These are phyloP conservation scores for Metaphire vulgaris DNA, from an alignment of 1,140 invertebrate species.

Conservation along the genomic window DNA sequence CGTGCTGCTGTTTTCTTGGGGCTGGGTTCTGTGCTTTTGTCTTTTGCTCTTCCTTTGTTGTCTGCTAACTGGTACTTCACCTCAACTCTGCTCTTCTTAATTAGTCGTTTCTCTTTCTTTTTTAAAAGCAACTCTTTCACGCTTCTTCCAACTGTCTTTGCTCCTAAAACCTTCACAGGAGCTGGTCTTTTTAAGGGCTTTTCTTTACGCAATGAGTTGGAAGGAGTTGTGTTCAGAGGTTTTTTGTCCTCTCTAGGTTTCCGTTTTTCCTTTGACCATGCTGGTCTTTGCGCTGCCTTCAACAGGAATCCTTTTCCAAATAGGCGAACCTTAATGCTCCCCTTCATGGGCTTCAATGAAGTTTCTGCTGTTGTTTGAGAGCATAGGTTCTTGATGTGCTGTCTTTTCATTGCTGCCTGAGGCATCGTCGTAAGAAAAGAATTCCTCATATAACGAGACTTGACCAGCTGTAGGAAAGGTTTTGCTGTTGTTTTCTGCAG, in stretches of 20 bases:
- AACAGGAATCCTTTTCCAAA: constrained; percentile 7
- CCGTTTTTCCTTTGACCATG: background rate
- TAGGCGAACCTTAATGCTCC: constrained; percentile 12
- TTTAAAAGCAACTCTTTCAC: constrained; percentile 11
- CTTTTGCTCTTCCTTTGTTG: no score
- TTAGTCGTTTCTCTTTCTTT: no score
- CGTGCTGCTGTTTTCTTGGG: no score
- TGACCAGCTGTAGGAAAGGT: constrained; percentile 5
- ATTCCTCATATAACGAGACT: constrained; percentile 10
- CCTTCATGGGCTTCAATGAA: constrained; percentile 12
- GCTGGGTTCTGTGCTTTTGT: no score
- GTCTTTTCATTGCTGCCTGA: background rate
- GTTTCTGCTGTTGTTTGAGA: background rate
- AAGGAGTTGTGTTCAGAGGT: constrained; percentile 32
- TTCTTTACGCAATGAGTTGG: constrained; percentile 33
- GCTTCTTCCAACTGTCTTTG: constrained; percentile 4
- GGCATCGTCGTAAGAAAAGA: background rate
- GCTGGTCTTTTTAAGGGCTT: background rate
- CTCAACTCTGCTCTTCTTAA: no score
- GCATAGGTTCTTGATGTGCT: background rate
- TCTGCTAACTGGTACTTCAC: no score
- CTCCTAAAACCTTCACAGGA: background rate
- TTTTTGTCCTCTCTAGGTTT: background rate
- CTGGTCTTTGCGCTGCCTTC: constrained; percentile 1
- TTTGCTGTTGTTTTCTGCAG: background rate